A percentile compares a stretch with the other conserved stretches of the same genome.
Evolutionary conservation across 2,888 invertebrate genomes (phyloP).

Genomic region (Imbricaverruca yamaguchii): DNA sequence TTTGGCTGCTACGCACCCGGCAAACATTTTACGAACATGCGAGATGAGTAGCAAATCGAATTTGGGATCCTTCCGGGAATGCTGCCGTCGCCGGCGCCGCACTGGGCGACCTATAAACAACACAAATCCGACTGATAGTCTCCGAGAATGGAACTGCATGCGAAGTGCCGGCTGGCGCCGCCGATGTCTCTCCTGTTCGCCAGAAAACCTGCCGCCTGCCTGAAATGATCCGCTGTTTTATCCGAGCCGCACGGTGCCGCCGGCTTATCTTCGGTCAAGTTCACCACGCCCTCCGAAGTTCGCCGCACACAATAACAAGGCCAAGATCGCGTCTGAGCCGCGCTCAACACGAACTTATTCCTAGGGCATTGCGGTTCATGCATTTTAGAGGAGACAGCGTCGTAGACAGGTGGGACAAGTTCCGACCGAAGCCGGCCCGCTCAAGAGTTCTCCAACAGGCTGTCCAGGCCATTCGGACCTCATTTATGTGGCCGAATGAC

Average conservation of each 20-base stretch:
- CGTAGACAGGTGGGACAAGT: neutral
- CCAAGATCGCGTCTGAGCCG: neutral
- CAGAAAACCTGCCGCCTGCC: neutral
- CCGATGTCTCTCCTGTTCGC: neutral
- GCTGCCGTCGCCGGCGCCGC: neutral
- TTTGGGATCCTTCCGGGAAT: neutral
- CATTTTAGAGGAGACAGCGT: neutral
- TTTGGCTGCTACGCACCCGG: too few relatives aligned
- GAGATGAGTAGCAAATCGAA: slow-evolving; percentile 10
- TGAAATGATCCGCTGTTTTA: neutral
- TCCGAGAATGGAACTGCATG: neutral
- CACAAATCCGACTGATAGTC: neutral
- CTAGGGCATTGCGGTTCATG: neutral
- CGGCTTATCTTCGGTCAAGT: neutral
- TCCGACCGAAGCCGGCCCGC: too few relatives aligned
- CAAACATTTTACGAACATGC: too few relatives aligned
- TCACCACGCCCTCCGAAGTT: neutral
- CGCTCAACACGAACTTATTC: neutral
- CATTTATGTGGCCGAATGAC: neutral
- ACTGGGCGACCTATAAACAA: neutral
- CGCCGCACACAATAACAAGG: neutral
- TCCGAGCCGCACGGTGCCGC: neutral
- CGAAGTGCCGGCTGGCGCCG: neutral
- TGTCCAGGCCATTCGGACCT: too few relatives aligned
- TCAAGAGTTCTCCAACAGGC: too few relatives aligned